Evolutionary conservation across 2,797 vertebrate genomes (phyloP), one percentile per base, ranked within the genome.

Genomic region (Gallinago stenura): DNA sequence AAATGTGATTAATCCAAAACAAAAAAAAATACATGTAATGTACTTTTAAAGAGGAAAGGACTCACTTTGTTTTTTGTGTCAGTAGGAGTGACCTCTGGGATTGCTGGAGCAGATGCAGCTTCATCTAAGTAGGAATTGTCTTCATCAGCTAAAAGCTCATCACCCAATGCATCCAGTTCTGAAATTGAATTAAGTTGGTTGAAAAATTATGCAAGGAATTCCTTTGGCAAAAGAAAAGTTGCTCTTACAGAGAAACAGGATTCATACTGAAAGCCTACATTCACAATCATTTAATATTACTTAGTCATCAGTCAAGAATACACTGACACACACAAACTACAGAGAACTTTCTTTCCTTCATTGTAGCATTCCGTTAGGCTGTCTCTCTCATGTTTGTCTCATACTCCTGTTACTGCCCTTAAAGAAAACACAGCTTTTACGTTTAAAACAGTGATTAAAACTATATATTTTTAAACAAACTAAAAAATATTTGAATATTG

Each of bases 121-220:
- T 99, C 99, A 48, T 99, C 99, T 83, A 99, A 97, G 97, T 99
- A 99, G 45, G 99, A 99, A 93, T 98, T 99, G 97, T 99, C 99
- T 13, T 99, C 99, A 87, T 99, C 99, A 76, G 99, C 91, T 79
- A 99, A 96, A 87, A 99, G 97, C 96, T 99, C 99, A 57, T 99
- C 99, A 89, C 99, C 99, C 60, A 99, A 91, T 0, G 99, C 99
- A 75, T 99, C 99, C 98, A 99, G 98, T 94, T 99, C 99, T 99
- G 96, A 95, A 93, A 97, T 82, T 8, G 10, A 95, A 91, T 96
- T 28, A 82, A 11, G 5, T 3, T 51, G 41, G 78, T 62, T 84
- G n/a, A 78, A 84, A 90, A 51, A 45, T 25, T 35, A 68, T 9
- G 18, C 26, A 76, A 69, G 43, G n/a, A 89, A 79, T 66, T 79